Evolutionary conservation across 1,140 invertebrate genomes (phyloP), one percentile per base, ranked within the genome.

Genomic region (Dinoponera quadriceps): DNA sequence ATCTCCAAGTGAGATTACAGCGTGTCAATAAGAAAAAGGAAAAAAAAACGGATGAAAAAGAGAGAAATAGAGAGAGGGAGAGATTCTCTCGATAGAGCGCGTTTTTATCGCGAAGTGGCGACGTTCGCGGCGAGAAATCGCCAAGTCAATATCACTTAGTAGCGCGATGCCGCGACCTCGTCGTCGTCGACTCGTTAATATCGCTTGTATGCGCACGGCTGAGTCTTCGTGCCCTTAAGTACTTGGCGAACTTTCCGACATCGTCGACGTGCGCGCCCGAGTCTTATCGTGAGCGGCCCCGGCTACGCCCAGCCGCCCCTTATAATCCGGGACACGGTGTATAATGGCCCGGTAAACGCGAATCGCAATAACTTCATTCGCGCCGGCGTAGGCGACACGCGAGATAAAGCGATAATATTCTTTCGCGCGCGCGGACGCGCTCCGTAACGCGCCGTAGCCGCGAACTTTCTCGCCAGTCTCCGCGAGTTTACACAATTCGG

Each of bases 321-420:
- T 77, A 20, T 83, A 77, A 83, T 83, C 71, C 59, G 49, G 33
- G 49, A 60, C 20, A 73, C 49, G 59, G 66, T 33, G 72, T 55
- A 55, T 83, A 83, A 83, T 75, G 60, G 29, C 29, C 33, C 27
- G 38, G 49, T 75, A 65, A 75, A 75, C 57, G 44, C 60, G 69
- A 82, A 55, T 75, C 60, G 81, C 48, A 83, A 75, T 83, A 77
- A 82, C 80, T 75, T 74, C 71, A 82, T 82, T n/a, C 59, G 69
- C 16, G n/a, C 14, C 57, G 44, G 25, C 29, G 55, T 22, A 49
- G 29, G 22, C 69, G 57, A 63, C 80, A 82, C 80, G 80, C 80
- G 71, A 82, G 80, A 82, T 82, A 25, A 73, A 75, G 38, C 54
- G 71, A 82, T 82, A 73, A 82, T 82, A 73, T 16, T 71, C 77